A percentile compares a stretch with the other conserved stretches of the same genome.
phyloP scores from a whole-genome alignment of 1,140 invertebrate species.

The Drosophila arizonae region DNA sequence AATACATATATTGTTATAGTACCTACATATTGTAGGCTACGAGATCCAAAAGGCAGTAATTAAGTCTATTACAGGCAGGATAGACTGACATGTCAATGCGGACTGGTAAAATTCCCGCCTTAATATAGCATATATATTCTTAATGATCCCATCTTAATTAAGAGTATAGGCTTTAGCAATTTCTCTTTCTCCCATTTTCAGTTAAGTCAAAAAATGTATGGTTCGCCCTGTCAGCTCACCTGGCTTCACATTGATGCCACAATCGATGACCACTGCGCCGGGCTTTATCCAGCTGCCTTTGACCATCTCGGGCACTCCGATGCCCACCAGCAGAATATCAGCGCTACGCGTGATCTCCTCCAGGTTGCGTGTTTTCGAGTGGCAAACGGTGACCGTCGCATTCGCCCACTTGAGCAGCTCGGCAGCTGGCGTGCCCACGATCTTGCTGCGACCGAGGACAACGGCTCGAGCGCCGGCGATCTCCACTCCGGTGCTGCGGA shows the following conservation, averaged over 20 bases:
- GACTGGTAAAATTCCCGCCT: too few species aligned
- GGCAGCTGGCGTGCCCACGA: conserved; percentile 97
- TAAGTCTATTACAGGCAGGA: too few species aligned
- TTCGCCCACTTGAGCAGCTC: conserved; percentile 98
- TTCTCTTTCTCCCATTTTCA: too few species aligned
- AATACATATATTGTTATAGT: too few species aligned
- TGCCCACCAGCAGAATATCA: conserved; percentile 98
- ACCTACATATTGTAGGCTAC: too few species aligned
- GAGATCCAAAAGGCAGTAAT: too few species aligned
- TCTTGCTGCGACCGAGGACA: conserved; percentile 98
- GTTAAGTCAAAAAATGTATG: too few species aligned
- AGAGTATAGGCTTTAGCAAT: too few species aligned
- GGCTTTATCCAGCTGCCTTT: conserved; percentile 98
- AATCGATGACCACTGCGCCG: conserved; percentile 99
- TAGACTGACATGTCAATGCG: too few species aligned
- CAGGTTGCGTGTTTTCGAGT: conserved; percentile 95
- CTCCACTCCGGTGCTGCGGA: conserved; percentile 90
- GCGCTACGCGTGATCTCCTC: conserved; percentile 90
- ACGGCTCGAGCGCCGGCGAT: conserved; percentile 95
- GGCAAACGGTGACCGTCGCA: conserved; percentile 98
- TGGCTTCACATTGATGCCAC: conserved; percentile 97
- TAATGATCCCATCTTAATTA: too few species aligned
- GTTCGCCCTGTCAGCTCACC: conserved; percentile 84
- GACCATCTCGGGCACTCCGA: conserved; percentile 95
- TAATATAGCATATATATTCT: too few species aligned